Base-by-base conservation (phyloP, 2,113 vertebrate genomes). In the Glareola pratincola region DNA sequence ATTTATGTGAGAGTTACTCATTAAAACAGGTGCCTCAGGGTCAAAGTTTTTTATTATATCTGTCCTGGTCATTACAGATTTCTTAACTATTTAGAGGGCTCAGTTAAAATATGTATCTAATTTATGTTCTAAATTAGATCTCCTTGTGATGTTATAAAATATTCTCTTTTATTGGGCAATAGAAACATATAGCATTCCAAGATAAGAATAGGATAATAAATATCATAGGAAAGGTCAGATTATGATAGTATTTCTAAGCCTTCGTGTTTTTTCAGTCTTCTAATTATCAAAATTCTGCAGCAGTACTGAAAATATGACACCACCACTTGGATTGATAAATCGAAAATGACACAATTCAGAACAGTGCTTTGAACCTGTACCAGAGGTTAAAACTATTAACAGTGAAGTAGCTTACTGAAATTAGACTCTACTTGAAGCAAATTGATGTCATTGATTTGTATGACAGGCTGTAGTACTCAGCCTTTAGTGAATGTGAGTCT, bases 371-470 rank as follows among this genome's bases (percentile, higher is more conserved):
- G 93, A 97, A 97, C 91, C 63, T 96, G 83, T 96, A 96, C 80
- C 50, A 85, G 39, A 77, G 90, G 96, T 98, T 97, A 98, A 97
- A 97, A 97, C 90, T 98, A 95, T 98, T 97, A 98, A 92, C 85
- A 90, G 96, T 85, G 89, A 96, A 96, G 96, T 94, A 89, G 64
- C 79, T 82, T 92, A 94, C 96, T 96, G 94, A 96, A 97, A 97
- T 98, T 97, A 98, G 95, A 95, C 60, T 41, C 92, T 92, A 90
- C 94, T 98, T 94, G 93, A 95, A 83, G 96, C 90, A 98, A 97
- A 98, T 88, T 95, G 78, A 94, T 97, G 95, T 75, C 89, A 98
- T 96, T 97, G 95, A 97, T 98, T 98, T 97, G 88, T 96, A 92
- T 96, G 94, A 96, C 95, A 97, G 95, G 47, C 95, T 93, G 62